Evolutionary conservation across 2,888 invertebrate genomes (phyloP), one percentile per base, ranked within the genome.

Genomic region (Maniola hyperantus): DNA sequence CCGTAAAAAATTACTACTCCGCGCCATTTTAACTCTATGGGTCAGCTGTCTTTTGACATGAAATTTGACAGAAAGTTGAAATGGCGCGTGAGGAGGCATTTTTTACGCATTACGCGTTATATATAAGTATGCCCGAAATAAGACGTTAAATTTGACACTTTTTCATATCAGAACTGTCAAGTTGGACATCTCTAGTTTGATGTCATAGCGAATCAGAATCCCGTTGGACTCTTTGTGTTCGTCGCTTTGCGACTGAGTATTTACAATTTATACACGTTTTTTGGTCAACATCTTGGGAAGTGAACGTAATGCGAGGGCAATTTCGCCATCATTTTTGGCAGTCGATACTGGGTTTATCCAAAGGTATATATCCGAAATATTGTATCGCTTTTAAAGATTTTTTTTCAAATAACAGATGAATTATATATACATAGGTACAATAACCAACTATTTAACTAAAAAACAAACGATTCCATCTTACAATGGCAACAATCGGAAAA

Each of bases 271-370:
- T 78, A 82, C 76, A 79, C 54, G 39, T 84, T 89, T 84, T 88
- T 89, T 88, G 89, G 89, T 89, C 89, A 85, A 83, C 79, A 79
- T 85, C 87, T 88, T 85, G 84, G 85, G 82, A 83, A 86, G 73
- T 81, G 78, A 84, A 83, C 79, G 77, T 76, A 80, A 80, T 77
- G 77, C 78, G 79, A 79, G 80, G 77, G 82, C 68, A 65, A 63
- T 63, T 69, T 64, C 66, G 68, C 65, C 58, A 66, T 55, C 34
- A 54, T 68, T 68, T 70, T 71, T 71, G 71, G 71, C 69, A 71
- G 69, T 69, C 66, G 66, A 68, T 65, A 64, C 54, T 64, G 68
- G 61, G 61, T 68, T 62, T 46, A 13, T 62, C 26, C 42, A 42
- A 65, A 46, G 57, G 64, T 48, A 64, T 62, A 64, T 63, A 66